phyloP scores from a whole-genome alignment of 2,113 vertebrate genomes.

The Bothrops jararaca region DNA sequence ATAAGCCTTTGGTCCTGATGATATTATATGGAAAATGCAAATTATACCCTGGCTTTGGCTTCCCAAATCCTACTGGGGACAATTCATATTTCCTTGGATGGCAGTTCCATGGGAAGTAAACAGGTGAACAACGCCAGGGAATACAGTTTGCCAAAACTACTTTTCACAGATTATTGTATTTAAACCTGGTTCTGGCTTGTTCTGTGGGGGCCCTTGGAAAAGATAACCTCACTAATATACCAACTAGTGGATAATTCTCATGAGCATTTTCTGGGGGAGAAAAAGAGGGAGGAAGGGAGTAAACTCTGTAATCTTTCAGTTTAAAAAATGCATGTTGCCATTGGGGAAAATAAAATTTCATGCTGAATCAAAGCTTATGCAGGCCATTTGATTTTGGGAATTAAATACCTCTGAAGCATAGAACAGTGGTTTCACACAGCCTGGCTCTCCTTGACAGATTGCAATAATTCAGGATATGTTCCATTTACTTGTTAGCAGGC shows the following conservation, averaged over 20 bases:
- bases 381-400: conserved; percentile 29
- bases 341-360: conserved; percentile 29
- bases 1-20: neutral
- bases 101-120: neutral
- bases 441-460: neutral
- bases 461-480: conserved; percentile 1
- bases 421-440: conserved; percentile 4
- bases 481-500: conserved; percentile 18
- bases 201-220: neutral
- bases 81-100: neutral
- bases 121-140: neutral
- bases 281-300: neutral
- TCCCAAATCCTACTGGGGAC: neutral
- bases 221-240: neutral
- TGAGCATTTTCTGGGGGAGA: neutral
- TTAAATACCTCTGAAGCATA: conserved; percentile 15
- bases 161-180: neutral
- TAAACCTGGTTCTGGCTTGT: neutral
- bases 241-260: conserved; percentile 3
- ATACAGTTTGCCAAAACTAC: neutral
- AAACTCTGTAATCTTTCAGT: neutral
- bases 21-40: neutral
- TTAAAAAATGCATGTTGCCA: neutral
- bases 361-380: conserved; percentile 9
- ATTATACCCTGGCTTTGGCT: neutral